Evolutionary conservation across 2,888 invertebrate genomes (phyloP).

Genomic region (Malthinus seriepunctatus): DNA sequence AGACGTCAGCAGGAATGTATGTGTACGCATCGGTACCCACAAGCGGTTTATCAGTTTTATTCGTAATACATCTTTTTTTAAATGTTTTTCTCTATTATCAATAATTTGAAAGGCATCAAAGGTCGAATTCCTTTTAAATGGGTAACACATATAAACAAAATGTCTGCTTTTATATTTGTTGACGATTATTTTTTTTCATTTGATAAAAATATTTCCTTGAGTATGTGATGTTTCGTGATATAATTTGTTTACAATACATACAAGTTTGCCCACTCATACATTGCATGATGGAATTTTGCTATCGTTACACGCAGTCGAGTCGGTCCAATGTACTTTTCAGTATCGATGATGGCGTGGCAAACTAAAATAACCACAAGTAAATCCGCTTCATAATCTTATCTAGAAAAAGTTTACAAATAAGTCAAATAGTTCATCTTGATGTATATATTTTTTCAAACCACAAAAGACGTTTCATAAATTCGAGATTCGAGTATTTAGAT

Average conservation of each 20-base stretch:
- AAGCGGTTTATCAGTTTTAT: too few species aligned
- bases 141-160: slow-evolving; percentile 8
- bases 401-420: slow-evolving; percentile 1
- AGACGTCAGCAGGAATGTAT: background rate
- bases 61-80: too few species aligned
- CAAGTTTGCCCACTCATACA: slow-evolving; percentile 20
- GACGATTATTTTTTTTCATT: slow-evolving; percentile 10
- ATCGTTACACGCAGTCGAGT: slow-evolving; percentile 14
- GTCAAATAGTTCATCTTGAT: slow-evolving; percentile 1
- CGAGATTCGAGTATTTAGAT: too few species aligned
- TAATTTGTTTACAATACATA: slow-evolving; percentile 23
- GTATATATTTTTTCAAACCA: background rate
- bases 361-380: slow-evolving; percentile 13
- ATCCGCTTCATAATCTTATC: slow-evolving; percentile 22
- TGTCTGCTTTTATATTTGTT: slow-evolving; percentile 13
- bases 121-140: slow-evolving; percentile 23
- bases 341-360: slow-evolving; percentile 17
- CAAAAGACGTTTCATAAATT: too few species aligned
- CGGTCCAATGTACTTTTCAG: slow-evolving; percentile 23
- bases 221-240: slow-evolving; percentile 14
- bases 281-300: slow-evolving; percentile 30
- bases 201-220: slow-evolving; percentile 12
- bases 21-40: too few species aligned
- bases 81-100: background rate
- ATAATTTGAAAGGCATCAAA: slow-evolving; percentile 11